Base-by-base conservation (phyloP, 2,888 invertebrate species). In the Drosophila dives region DNA sequence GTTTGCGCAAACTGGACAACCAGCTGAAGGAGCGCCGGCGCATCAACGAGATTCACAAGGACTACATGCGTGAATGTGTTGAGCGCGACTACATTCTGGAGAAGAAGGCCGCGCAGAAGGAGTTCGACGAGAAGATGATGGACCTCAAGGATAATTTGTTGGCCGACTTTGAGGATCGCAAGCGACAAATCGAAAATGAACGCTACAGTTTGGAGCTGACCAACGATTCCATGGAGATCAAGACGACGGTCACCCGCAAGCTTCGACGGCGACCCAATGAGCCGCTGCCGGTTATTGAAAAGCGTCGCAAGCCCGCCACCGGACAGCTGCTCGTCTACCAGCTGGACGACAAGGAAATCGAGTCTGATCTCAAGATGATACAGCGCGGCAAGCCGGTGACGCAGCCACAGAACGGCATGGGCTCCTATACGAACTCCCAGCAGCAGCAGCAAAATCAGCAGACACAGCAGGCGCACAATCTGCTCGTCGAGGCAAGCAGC, bases 181-280 rank as follows among this genome's bases (percentile, higher is more conserved):
- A 96, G 89, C 96, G 97, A 86, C 95, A 96, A 84, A 97, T 99
- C 63, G 99, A 99, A 93, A 95, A 95, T 68, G 99, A 99, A 92
- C 94, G 98, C 64, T 95, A 95, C 76, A 96, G 96, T 56, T 96
- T 99, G 95, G 99, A 99, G 92, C 93, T 99, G 0, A 98, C 97
- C 62, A 98, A 97, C 75, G 98, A 97, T 92, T 96, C 96, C 4
- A 96, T 95, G 94, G 97, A 97, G 95, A 95, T 97, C n/a, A 99
- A 99, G 91, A 98, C 99, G 15, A 97, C 97, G n/a, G 97, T 98
- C 94, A 99, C 99, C 36, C 94, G 99, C 33, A 99, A 99, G 93
- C 94, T 99, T 33, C 94, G 99, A 6, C 94, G 99, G 72, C 94
- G 99, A 32, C 98, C 98, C 0, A 99, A 99, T 92, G 99, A 99